Base-by-base conservation (phyloP, 2,797 vertebrate genomes). In the Cheirogaleus major region DNA sequence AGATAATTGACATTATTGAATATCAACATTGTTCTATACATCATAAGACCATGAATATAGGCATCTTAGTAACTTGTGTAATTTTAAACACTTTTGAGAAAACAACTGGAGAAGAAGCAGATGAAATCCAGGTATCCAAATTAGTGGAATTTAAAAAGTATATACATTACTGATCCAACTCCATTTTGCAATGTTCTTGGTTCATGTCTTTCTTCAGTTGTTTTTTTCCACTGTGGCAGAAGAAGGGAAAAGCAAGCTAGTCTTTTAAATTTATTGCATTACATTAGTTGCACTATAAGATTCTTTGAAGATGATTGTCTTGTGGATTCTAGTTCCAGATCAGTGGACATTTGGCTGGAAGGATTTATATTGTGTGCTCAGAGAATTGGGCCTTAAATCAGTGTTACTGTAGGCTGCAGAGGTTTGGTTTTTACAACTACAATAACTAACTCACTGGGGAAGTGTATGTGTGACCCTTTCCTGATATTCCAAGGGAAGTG, bases 321-420 rank as follows among this genome's bases (percentile, higher is more conserved):
- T 98, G 78, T 94, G 97, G 95, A 97, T 98, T 95, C 89, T 81
- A 67, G 85, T 92, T 98, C 45, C 95, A 97, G 97, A 98, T 84
- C 96, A 95, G 97, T 96, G 57, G 90, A 48, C 93, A 96, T 98
- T 97, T 98, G 97, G 91, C 95, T 98, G 55, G 78, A 98, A 97
- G 48, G 95, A 96, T 98, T 97, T 97, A 96, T 98, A 86, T 75
- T 94, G 35, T 96, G 93, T 94, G 55, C 38, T 97, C 63, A 69
- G 95, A 97, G 69, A 98, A 97, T 90, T 84, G 83, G 96, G 88
- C 38, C 89, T 69, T 97, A 98, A 97, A 95, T 97, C 88, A 96
- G 86, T 97, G 92, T 82, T 97, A 96, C 92, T 93, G 79, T 91
- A 80, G 75, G 83, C 70, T 84, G 57, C 95, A 86, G 92, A 96